These are phyloP conservation scores for Tribolium castaneum DNA, from an alignment of 1,140 invertebrate species.

Conservation along the genomic window DNA sequence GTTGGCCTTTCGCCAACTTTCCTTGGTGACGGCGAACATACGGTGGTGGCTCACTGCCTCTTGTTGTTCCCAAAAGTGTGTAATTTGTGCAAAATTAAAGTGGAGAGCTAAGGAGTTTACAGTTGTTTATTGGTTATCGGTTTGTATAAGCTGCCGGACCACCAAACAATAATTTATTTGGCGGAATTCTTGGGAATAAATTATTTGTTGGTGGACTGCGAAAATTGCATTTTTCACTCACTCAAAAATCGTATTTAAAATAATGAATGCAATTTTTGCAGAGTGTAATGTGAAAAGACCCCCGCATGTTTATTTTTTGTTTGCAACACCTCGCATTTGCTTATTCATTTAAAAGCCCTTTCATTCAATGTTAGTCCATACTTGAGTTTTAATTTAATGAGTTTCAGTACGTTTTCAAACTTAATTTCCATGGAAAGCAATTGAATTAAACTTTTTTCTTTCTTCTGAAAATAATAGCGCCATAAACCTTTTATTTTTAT, in stretches of 20 bases:
- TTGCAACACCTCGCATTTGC: conserved; percentile 43
- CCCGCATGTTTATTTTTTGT: conserved; percentile 45
- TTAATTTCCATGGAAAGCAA: conserved; percentile 7
- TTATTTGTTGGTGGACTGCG: too few relatives aligned
- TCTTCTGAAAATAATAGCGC: neutral
- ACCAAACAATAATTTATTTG: conserved; percentile 11
- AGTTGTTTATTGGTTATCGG: neutral
- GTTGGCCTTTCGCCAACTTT: conserved; percentile 1
- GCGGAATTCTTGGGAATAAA: too few relatives aligned
- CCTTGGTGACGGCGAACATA: conserved; percentile 9
- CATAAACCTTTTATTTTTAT: conserved; percentile 12
- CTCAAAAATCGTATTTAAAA: neutral
- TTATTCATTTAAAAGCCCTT: conserved; percentile 36
- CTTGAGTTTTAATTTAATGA: conserved; percentile 24
- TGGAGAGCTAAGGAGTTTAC: conserved; percentile 4
- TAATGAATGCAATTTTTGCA: conserved; percentile 17
- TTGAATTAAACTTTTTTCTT: conserved; percentile 21
- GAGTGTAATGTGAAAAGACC: neutral
- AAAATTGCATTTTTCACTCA: neutral
- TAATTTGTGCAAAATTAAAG: neutral
- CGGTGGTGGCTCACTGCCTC: conserved; percentile 11
- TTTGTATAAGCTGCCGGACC: neutral
- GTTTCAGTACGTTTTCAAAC: conserved; percentile 9
- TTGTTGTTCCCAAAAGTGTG: neutral
- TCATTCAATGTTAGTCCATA: conserved; percentile 17